Evolutionary conservation across 2,888 invertebrate genomes (phyloP), one percentile per base, ranked within the genome.

Genomic region (Hirtodrosophila duncani): DNA sequence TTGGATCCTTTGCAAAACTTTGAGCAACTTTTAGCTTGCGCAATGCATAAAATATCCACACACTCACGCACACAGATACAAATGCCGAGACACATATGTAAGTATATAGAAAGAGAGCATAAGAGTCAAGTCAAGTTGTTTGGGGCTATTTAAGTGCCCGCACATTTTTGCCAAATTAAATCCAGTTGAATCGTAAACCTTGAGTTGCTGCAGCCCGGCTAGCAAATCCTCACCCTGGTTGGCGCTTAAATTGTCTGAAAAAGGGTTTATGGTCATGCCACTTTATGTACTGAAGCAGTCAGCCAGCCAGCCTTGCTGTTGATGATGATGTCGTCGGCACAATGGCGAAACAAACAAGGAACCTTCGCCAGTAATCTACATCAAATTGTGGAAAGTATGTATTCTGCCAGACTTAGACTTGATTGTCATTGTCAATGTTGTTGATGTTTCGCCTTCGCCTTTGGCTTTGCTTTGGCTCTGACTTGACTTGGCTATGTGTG

Each of bases 241-340:
- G 67, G 70, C n/a, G 81, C 81, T 75, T 75, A 75, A 75, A 79
- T 75, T 75, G 80, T 79, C 80, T 75, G 81, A 81, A 70, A 75
- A 75, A 79, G 74, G 74, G 81, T 75, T 75, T 81, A 75, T 81
- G 71, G 79, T 63, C 75, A 62, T 62, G 71, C 57, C 63, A 41
- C 75, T 75, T 74, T 81, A 81, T 81, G 67, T 58, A 81, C 68
- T 62, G 45, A 45, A 38, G 46, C 49, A 34, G 43, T 26, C 43
- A 24, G 17, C 24, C 29, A 33, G 31, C 30, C 31, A 27, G 39
- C 43, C 10, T 38, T 50, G 30, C 38, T 42, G 38, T 29, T 16
- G 33, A 11, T 17, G 29, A 45, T 42, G 39, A 24, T 43, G 5
- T 21, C 10, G 23, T 9, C 18, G 31, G 3, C 16, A 13, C 13